Evolutionary conservation across 1,140 invertebrate genomes (phyloP).

Genomic region (Lepidurus packardi): DNA sequence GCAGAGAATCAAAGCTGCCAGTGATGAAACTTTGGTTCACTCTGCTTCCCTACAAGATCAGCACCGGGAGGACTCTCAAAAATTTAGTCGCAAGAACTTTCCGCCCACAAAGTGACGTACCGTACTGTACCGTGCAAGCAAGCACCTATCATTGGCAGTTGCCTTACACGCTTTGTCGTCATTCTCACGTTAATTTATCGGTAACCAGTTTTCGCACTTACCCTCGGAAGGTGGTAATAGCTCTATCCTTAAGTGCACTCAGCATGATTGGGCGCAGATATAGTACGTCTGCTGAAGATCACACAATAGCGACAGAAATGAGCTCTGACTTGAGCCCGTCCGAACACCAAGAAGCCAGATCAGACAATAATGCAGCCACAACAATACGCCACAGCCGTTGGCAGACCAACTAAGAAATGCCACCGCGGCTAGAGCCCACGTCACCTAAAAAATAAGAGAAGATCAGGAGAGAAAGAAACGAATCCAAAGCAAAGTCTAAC

Average conservation of each 20-base stretch:
- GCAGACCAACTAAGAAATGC: background rate
- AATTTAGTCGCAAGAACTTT: background rate
- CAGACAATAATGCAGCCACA: background rate
- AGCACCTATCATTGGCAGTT: too few relatives aligned
- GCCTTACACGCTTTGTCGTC: background rate
- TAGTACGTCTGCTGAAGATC: conserved; percentile 7
- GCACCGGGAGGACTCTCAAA: background rate
- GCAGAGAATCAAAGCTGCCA: background rate
- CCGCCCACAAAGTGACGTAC: too few relatives aligned
- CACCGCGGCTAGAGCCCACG: background rate
- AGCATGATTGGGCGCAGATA: conserved; percentile 14
- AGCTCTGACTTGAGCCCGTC: background rate
- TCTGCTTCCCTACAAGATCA: background rate
- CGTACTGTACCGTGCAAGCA: too few relatives aligned
- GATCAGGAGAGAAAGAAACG: background rate
- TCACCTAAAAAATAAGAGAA: background rate
- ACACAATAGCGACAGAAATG: conserved; percentile 5
- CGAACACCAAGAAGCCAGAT: background rate
- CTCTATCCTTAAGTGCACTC: conserved; percentile 18
- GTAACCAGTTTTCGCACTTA: conserved; percentile 18
- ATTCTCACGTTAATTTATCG: conserved; percentile 19
- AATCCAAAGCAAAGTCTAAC: background rate
- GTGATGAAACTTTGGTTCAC: background rate
- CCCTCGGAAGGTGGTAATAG: conserved; percentile 17
- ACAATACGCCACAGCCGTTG: background rate